Evolutionary conservation across 1,140 invertebrate species (phyloP).

Genomic region (Drosophila truncata): DNA sequence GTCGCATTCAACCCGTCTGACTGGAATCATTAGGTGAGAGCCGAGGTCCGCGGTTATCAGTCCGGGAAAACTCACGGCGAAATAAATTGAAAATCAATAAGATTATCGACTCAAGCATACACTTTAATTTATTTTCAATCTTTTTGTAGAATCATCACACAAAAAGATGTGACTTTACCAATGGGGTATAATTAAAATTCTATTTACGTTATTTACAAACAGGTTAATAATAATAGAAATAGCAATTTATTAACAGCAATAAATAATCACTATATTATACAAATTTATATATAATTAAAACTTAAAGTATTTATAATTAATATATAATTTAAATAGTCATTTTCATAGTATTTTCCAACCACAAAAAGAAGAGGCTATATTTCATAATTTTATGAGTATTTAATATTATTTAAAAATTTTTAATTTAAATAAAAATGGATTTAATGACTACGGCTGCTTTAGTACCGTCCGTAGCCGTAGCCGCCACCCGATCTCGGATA

Average conservation of each 20-base stretch:
- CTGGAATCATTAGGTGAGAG: constrained; percentile 61
- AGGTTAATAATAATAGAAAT: too few relatives aligned
- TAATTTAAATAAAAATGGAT: constrained; percentile 1
- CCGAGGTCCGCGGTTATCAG: constrained; percentile 58
- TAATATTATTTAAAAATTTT: constrained; percentile 7
- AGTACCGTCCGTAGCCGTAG: constrained; percentile 57
- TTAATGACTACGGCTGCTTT: background rate
- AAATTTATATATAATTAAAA: background rate
- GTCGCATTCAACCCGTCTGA: constrained; percentile 54
- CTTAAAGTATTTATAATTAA: background rate
- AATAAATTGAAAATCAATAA: constrained; percentile 30
- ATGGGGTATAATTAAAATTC: background rate
- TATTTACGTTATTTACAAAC: too few relatives aligned
- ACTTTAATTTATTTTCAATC: background rate
- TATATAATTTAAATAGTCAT: background rate
- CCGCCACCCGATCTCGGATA: constrained; percentile 34
- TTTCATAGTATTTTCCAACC: background rate
- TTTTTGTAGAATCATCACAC: background rate
- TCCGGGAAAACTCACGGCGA: constrained; percentile 35
- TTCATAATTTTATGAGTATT: background rate
- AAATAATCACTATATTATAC: too few relatives aligned
- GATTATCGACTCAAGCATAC: background rate
- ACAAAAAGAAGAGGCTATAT: background rate
- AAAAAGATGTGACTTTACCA: background rate
- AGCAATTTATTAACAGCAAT: too few relatives aligned